Base-by-base conservation (phyloP, 2,113 vertebrate genomes). In the Tachuris rubrigastra region DNA sequence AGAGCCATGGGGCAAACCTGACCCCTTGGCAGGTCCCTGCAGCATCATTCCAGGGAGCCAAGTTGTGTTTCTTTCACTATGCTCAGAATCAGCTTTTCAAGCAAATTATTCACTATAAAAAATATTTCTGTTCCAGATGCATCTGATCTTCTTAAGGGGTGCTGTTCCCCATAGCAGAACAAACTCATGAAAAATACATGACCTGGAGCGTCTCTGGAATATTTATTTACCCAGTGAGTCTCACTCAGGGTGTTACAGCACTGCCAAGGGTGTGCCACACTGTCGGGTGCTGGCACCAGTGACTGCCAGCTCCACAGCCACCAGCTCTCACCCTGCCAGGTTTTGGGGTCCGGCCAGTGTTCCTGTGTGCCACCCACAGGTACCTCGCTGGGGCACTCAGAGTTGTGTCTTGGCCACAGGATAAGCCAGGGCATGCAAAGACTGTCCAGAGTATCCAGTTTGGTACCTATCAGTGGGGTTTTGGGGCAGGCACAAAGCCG, bases 241-340 rank as follows among this genome's bases (percentile, higher is more conserved):
- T 69, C 16, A 1, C 41, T 27, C 1, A 0, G 49, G 65, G 41
- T 1, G 0, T 31, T 13, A 3, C 1, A 11, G 21, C 0, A 0
- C 33, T 69, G 66, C 37, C 12, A 23, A 60, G 76, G 53, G 39
- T 44, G 24, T 20, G 8, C 47, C 5, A 39, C 2, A 7, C 42
- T 42, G 65, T 7, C 3, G 10, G 60, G 55, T 8, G 2, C 67
- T 17, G 8, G 44, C 62, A 33, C 14, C 2, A 0, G 50, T 3
- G 35, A 6, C 35, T 9, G 71, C 9, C 37, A 9, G 35, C 55
- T 12, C 50, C 8, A 5, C 12, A 66, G 62, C 44, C 35, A 11
- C 35, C 5, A 0, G 3, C 23, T 41, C 35, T 33, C 12, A 4
- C 79, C 42, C 44, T 15, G 31, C 9, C 21, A 30, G 24, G 17